Conservation (phyloP, 2,113 vertebrate genomes). For the Ctenomys sociabilis region DNA sequence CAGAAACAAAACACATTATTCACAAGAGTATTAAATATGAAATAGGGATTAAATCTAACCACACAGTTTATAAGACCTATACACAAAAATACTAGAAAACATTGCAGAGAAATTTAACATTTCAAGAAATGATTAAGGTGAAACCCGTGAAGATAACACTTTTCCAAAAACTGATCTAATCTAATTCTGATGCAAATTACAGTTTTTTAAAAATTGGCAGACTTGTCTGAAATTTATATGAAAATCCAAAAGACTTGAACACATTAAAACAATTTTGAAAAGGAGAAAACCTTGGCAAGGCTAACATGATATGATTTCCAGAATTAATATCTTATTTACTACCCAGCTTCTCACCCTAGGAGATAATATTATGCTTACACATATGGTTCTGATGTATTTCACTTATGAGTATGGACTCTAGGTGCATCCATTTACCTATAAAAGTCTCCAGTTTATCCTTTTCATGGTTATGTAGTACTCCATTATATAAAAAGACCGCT, state of each 20-base stretch:
- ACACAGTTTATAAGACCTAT: neutral
- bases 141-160: neutral
- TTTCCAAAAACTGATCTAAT: neutral
- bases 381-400: neutral
- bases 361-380: neutral
- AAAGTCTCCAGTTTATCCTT: neutral
- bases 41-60: neutral
- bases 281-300: neutral
- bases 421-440: neutral
- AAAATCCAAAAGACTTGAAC: neutral
- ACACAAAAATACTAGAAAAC: neutral
- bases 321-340: neutral
- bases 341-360: neutral
- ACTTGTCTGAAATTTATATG: neutral
- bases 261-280: neutral
- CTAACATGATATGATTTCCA: neutral
- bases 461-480: neutral
- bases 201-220: neutral
- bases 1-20: neutral
- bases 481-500: neutral
- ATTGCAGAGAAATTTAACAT: neutral
- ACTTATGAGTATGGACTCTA: neutral
- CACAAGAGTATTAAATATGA: neutral
- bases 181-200: neutral
- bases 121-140: neutral